Percentiles rank a stretch among this genome's conserved stretches.
Evolutionary conservation across 2,113 vertebrate genomes (phyloP).

Genomic region (Menidia beryllina): DNA sequence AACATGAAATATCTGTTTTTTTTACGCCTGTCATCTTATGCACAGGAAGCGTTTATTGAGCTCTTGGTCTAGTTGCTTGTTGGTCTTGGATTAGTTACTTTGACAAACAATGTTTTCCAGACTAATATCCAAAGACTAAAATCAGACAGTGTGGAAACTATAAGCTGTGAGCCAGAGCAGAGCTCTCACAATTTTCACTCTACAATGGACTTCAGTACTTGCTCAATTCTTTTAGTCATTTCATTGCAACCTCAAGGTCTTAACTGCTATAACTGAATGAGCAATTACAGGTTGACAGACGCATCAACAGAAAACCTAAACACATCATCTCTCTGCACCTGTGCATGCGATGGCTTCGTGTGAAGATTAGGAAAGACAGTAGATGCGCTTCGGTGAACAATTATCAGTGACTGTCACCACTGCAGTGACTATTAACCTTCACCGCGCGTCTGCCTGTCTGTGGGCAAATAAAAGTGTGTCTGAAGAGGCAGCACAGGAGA

Average conservation of each 20-base stretch:
- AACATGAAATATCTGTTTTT: no score
- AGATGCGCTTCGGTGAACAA: slow-evolving; percentile 38
- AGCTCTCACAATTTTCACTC: neutral
- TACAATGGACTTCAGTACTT: neutral
- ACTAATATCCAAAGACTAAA: no score
- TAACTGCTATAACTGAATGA: slow-evolving; percentile 4
- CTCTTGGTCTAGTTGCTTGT: neutral
- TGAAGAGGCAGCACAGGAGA: slow-evolving; percentile 1
- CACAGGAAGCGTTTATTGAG: neutral
- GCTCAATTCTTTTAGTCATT: slow-evolving; percentile 5
- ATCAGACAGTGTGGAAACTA: neutral
- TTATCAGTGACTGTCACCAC: slow-evolving; percentile 28
- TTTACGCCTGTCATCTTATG: neutral
- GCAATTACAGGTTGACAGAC: slow-evolving; percentile 15
- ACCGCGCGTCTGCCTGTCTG: neutral
- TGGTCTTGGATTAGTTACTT: no score
- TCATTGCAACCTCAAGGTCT: neutral
- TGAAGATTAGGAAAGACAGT: slow-evolving; percentile 45
- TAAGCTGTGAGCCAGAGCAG: neutral
- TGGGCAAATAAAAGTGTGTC: neutral
- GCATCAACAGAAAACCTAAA: slow-evolving; percentile 14
- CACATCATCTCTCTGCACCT: neutral
- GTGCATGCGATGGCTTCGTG: slow-evolving; percentile 22
- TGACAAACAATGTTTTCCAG: neutral
- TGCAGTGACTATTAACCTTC: slow-evolving; percentile 42